Conservation (phyloP, 2,888 invertebrate genomes). For the Rhopalosiphum nymphaeae region DNA sequence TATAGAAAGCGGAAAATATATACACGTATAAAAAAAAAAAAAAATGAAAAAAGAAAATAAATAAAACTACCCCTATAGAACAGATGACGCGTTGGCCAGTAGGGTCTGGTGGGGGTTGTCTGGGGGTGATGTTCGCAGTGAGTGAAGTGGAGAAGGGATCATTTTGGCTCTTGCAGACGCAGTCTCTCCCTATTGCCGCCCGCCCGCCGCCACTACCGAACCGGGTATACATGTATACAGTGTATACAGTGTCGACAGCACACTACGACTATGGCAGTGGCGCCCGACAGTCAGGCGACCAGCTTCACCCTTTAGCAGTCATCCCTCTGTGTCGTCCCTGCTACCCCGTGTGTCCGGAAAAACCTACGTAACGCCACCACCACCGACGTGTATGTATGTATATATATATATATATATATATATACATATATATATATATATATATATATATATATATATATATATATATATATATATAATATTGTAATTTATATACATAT, state of each 20-base stretch:
- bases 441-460: too few species aligned
- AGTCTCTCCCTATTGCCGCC: background rate
- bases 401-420: background rate
- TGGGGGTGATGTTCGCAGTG: background rate
- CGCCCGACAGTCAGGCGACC: slow-evolving; percentile 65
- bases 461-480: too few species aligned
- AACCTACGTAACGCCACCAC: background rate
- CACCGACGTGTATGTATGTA: background rate
- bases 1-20: slow-evolving; percentile 32
- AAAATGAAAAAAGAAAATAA: slow-evolving; percentile 3
- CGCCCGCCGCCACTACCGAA: background rate
- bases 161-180: slow-evolving; percentile 58
- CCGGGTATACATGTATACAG: background rate
- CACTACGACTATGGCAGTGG: slow-evolving; percentile 44
- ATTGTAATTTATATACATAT: too few species aligned
- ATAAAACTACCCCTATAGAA: slow-evolving; percentile 46
- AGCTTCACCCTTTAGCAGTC: slow-evolving; percentile 7
- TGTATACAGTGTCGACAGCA: slow-evolving; percentile 35
- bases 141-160: background rate
- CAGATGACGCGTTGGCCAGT: slow-evolving; percentile 8
- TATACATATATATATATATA: too few species aligned
- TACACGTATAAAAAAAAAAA: background rate
- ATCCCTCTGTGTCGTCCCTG: background rate
- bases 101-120: background rate
- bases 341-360: background rate